phyloP scores from a whole-genome alignment of 2,888 invertebrate genomes.

The Eristalis intricaria region DNA sequence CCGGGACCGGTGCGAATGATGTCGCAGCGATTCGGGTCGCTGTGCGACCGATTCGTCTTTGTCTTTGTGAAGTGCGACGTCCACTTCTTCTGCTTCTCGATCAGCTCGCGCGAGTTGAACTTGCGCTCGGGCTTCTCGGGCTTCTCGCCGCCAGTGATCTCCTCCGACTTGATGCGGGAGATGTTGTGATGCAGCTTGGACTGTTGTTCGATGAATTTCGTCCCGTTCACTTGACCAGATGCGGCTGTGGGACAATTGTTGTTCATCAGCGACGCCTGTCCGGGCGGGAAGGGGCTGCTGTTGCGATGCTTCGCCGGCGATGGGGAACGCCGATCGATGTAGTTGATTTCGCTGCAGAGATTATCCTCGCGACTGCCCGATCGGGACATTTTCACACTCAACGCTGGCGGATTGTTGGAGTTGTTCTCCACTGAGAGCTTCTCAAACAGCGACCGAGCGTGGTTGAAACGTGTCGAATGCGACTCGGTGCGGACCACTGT shows the following conservation, averaged over 20 bases:
- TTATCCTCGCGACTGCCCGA: conserved; percentile 81
- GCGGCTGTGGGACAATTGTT: conserved; percentile 75
- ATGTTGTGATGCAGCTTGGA: conserved; percentile 81
- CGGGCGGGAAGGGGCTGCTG: conserved; percentile 79
- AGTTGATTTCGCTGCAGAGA: conserved; percentile 78
- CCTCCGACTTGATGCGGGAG: conserved; percentile 84
- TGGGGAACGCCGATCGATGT: conserved; percentile 81
- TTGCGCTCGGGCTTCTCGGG: conserved; percentile 93
- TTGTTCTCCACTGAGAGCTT: conserved; percentile 89
- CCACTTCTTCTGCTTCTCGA: conserved; percentile 96
- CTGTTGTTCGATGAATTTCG: conserved; percentile 77
- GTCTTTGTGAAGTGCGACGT: conserved; percentile 94
- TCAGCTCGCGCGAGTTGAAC: conserved; percentile 91
- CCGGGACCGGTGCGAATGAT: conserved; percentile 82
- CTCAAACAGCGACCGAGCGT: conserved; percentile 94
- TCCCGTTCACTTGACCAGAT: conserved; percentile 80
- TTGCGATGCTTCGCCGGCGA: conserved; percentile 79
- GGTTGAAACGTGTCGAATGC: conserved; percentile 94
- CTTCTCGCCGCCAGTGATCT: conserved; percentile 82
- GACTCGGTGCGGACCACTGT: conserved; percentile 93
- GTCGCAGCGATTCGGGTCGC: conserved; percentile 84
- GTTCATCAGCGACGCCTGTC: conserved; percentile 76
- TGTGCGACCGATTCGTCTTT: conserved; percentile 84
- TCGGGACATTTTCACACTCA: conserved; percentile 79
- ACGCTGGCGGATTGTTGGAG: conserved; percentile 75